Base-by-base conservation (phyloP, 2,113 vertebrate genomes). In the Mus pahari region DNA sequence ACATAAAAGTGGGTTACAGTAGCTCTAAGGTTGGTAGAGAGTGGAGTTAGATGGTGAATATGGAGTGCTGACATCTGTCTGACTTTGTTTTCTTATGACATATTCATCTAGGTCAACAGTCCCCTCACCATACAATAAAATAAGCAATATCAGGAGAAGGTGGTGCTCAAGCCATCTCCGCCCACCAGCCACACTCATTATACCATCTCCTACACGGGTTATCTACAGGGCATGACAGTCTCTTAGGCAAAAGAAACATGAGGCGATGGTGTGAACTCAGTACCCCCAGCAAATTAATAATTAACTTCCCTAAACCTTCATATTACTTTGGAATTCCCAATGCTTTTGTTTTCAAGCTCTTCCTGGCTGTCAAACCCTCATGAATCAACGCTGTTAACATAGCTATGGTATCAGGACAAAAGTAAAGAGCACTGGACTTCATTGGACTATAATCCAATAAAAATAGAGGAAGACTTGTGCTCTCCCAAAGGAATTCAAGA, bases 391-490 rank as follows among this genome's bases (percentile, higher is more conserved):
- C 24, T 71, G 10, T 14, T 26, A n/a, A 94, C 17, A 20, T 42
- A 7, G 6, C 42, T 16, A n/a, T 89, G 31, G 14, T 45, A 74
- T 71, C 68, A 83, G 53, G 33, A 70, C 14, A 90, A 92, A 83
- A 90, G 5, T 48, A 87, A 90, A 31, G 31, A 73, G 16, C 31
- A 75, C 68, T 39, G 90, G 55, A 20, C 83, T 91, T 84, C 55
- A 70, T 50, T 73, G 94, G 55, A 14, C 78, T 90, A 17, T 70
- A 74, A 79, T 55, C 33, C 87, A 94, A n/a, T 83, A 45, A 86
- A 95, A 89, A 89, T 0, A 88, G 9, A 75, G 16, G 26, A 83
- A 70, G 82, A 42, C 4, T 5, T 13, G 24, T 1, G 62, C 31
- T 88, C 24, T 36, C 12, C n/a, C 2, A 64, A 71, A 42, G 89